Conservation (phyloP, 2,888 invertebrate genomes). For the Marronus borbonicus region DNA sequence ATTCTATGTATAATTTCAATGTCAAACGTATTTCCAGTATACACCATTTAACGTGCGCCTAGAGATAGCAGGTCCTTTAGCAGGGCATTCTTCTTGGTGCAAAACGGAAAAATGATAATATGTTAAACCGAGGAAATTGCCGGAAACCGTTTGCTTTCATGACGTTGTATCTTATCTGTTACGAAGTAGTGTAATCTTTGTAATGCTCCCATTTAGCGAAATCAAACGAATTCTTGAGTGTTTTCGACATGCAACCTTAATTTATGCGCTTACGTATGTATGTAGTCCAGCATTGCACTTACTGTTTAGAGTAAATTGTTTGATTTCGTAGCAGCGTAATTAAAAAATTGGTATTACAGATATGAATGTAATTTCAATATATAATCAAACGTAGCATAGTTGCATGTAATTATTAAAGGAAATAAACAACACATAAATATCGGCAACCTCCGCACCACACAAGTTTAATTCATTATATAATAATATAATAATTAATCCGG, state of each 20-base stretch:
- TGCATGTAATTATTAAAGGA: no score
- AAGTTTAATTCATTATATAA: no score
- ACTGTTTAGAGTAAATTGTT: background rate
- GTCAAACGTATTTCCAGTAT: no score
- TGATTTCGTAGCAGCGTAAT: background rate
- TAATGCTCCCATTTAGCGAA: background rate
- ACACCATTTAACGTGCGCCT: no score
- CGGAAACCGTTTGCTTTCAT: slow-evolving; percentile 20
- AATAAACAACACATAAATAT: no score
- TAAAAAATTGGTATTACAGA: background rate
- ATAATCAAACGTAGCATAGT: no score
- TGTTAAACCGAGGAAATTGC: slow-evolving; percentile 8
- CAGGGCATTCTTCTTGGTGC: no score
- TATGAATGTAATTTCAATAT: background rate
- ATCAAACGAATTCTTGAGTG: slow-evolving; percentile 11
- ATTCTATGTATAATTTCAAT: no score
- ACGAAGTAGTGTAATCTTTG: background rate
- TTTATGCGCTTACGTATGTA: background rate
- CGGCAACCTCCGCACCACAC: no score
- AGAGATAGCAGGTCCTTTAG: no score
- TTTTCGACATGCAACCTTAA: slow-evolving; percentile 20
- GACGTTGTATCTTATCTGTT: slow-evolving; percentile 18
- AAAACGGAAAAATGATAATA: background rate
- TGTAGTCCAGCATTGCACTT: background rate
- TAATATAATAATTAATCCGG: no score